Percentiles rank a stretch among this genome's conserved stretches.
phyloP scores from a whole-genome alignment of 1,140 invertebrate genomes.

The Saccostrea cuccullata region DNA sequence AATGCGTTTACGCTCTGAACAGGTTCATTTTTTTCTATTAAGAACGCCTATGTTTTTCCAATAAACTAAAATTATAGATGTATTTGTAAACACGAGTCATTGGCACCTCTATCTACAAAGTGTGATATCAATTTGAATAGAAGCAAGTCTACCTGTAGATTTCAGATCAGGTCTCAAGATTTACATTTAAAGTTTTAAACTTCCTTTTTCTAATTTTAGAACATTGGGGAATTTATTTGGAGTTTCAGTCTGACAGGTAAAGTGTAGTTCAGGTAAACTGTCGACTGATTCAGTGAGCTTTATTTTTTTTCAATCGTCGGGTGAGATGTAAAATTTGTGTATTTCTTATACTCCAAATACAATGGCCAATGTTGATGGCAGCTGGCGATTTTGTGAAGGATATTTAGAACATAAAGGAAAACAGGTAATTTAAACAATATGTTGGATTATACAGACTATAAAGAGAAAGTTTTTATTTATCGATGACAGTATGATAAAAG shows the following conservation, averaged over 20 bases:
- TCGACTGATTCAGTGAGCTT: no score
- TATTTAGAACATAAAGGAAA: slow-evolving; percentile 8
- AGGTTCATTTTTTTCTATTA: no score
- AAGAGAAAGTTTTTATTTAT: no score
- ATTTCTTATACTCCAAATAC: not conserved
- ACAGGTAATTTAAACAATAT: not conserved
- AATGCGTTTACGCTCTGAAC: no score
- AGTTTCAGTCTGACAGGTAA: not conserved
- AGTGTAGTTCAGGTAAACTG: no score
- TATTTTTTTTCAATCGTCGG: no score
- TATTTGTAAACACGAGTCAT: no score
- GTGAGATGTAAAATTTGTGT: not conserved
- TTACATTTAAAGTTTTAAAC: not conserved
- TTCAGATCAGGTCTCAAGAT: not conserved
- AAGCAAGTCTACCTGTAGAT: not conserved
- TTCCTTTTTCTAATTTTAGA: slow-evolving; percentile 21
- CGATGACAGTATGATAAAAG: no score
- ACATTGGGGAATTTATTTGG: not conserved
- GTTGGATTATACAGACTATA: not conserved
- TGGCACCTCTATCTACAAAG: no score
- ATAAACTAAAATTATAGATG: no score
- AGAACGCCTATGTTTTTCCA: no score
- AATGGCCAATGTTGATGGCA: not conserved
- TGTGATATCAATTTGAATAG: no score
- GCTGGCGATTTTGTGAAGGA: slow-evolving; percentile 3